Base-by-base conservation (phyloP, 2,888 invertebrate species). In the Autographa gamma region DNA sequence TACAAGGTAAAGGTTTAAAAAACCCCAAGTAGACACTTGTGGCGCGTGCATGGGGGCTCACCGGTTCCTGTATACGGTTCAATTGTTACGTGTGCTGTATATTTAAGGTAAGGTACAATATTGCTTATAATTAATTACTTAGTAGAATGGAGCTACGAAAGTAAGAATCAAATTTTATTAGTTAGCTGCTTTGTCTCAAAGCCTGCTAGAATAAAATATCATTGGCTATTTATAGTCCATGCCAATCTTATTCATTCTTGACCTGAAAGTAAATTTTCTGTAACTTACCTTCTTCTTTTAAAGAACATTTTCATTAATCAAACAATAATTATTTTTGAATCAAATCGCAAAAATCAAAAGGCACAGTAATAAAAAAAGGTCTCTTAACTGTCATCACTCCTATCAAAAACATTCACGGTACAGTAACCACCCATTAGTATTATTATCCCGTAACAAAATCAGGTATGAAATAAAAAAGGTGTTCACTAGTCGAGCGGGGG, bases 1-100 rank as follows among this genome's bases (percentile, higher is more conserved):
- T 82, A 83, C 83, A 74, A 77, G 75, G 82, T 68, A 77, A 79
- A 85, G 84, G 84, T 78, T 82, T 83, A 80, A 88, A 78, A 89
- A 88, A 76, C 74, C 78, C 88, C 87, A 86, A 74, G 89, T 85
- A 85, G 86, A 89, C 90, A 91, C 92, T 91, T 91, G 90, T 89
- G 84, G 83, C 85, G 82, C 78, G 84, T 86, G 87, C 80, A 94
- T 93, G 90, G 88, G 93, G 93, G 93, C 83, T 81, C 77, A 67
- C 70, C 69, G 58, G 70, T 64, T 71, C 73, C 68, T 56, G 43
- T 61, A 81, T 82, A 84, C 77, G 75, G 69, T 68, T 70, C 67
- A 31, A 38, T 71, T n/a, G 16, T 52, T 19, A 18, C 60, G 75
- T 65, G 66, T 69, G 63, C 6, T 19, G 25, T 14, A 63, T 58